phyloP scores from a whole-genome alignment of 2,888 invertebrate genomes.

The Rhimphoctona megacephalus region DNA sequence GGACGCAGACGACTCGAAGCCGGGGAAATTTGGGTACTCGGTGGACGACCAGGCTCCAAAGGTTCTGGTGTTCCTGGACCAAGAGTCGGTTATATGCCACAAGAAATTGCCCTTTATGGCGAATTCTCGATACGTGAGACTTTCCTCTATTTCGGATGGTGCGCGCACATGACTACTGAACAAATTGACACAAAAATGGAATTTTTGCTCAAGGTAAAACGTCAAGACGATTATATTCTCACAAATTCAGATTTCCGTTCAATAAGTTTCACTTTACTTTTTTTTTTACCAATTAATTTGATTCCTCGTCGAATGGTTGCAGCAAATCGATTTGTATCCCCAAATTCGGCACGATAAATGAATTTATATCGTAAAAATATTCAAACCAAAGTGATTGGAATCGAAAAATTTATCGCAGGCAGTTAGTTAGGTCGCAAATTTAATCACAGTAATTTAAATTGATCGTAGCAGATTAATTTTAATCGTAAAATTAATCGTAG shows the following conservation, averaged over 20 bases:
- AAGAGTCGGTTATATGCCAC: constrained; percentile 95
- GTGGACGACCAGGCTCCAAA: constrained; percentile 88
- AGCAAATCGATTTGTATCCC: no score
- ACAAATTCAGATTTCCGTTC: background rate
- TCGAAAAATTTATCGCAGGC: no score
- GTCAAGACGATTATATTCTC: background rate
- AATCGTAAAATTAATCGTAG: background rate
- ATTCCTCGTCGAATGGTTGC: no score
- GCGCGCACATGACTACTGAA: constrained; percentile 90
- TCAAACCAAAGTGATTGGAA: no score
- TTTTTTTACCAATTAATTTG: no score
- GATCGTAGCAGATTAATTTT: background rate
- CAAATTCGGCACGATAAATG: no score
- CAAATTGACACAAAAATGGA: constrained; percentile 90
- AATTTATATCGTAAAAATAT: no score
- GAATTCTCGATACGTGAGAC: constrained; percentile 94
- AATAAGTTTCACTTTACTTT: background rate
- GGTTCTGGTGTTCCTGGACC: constrained; percentile 90
- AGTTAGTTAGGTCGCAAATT: no score
- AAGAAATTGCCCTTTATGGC: constrained; percentile 92
- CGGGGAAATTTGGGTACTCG: constrained; percentile 92
- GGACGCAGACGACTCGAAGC: constrained; percentile 91
- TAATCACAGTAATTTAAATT: no score
- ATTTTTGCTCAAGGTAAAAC: constrained; percentile 88
- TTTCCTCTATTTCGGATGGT: constrained; percentile 93